These are phyloP conservation scores for Drosophila navojoa DNA, from an alignment of 1,140 invertebrate species.

Conservation along the genomic window DNA sequence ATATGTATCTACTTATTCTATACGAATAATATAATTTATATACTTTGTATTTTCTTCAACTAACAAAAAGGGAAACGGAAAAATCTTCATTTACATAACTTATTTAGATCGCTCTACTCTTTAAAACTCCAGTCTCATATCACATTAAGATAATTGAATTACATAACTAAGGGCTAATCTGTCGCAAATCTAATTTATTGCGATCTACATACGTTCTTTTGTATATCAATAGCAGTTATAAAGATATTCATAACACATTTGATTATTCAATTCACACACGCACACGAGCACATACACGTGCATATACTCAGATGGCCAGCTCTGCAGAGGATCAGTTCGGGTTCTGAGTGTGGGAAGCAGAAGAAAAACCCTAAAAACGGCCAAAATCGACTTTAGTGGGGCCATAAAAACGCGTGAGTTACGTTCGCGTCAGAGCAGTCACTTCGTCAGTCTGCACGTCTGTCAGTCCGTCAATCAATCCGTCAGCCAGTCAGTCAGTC, in stretches of 20 bases:
- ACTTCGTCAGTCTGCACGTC: conserved; percentile 25
- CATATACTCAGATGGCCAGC: background rate
- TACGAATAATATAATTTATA: too few relatives aligned
- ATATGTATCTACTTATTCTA: too few relatives aligned
- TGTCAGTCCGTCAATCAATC: conserved; percentile 48
- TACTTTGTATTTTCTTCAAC: too few relatives aligned
- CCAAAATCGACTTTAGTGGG: conserved; percentile 63
- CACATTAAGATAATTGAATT: too few relatives aligned
- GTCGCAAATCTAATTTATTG: conserved; percentile 23
- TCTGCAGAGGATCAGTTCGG: conserved; percentile 59
- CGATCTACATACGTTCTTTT: background rate
- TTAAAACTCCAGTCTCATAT: too few relatives aligned
- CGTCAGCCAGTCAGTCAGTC: conserved; percentile 18
- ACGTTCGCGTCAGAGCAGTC: conserved; percentile 48
- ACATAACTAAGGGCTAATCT: background rate
- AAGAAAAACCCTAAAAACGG: conserved; percentile 52
- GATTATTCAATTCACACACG: conserved; percentile 31
- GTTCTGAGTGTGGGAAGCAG: conserved; percentile 62
- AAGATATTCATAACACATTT: conserved; percentile 19
- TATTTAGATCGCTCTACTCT: too few relatives aligned
- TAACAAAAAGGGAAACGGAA: too few relatives aligned
- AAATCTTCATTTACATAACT: too few relatives aligned
- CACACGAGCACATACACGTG: background rate
- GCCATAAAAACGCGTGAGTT: conserved; percentile 76
- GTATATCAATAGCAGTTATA: background rate